Evolutionary conservation across 2,797 vertebrate genomes (phyloP).

Genomic region (Helicolenus hilgendorfi): DNA sequence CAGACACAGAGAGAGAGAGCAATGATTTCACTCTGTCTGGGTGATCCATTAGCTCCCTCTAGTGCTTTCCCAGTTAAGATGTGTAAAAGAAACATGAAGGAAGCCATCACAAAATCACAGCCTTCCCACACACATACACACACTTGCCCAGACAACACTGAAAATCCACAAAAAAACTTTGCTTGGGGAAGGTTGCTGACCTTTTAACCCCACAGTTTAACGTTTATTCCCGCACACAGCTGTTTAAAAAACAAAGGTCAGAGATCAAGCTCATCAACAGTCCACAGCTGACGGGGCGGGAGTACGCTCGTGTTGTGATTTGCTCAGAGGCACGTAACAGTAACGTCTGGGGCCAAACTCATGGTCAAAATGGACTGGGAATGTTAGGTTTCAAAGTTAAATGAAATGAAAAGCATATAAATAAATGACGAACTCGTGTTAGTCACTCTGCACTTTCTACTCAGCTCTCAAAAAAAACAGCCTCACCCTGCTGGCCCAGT

Average conservation of each 20-base stretch:
- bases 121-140: background rate
- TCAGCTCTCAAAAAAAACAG: constrained; percentile 4
- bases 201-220: background rate
- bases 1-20: background rate
- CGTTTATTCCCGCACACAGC: background rate
- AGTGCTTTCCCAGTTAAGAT: constrained; percentile 54
- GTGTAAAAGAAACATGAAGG: background rate
- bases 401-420: background rate
- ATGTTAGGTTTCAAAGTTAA: background rate
- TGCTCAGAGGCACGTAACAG: background rate
- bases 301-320: constrained; percentile 3
- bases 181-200: background rate
- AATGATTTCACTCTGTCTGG: background rate
- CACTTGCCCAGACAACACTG: background rate
- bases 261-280: constrained; percentile 15
- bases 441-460: background rate
- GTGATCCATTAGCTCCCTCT: constrained; percentile 77
- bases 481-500: constrained; percentile 50
- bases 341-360: background rate
- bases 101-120: background rate
- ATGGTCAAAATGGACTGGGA: background rate
- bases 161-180: background rate
- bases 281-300: background rate
- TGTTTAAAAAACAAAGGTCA: constrained; percentile 31
- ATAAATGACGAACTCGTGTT: background rate